Percentiles rank a stretch among this genome's conserved stretches.
Evolutionary conservation across 2,888 invertebrate genomes (phyloP).

Genomic region (Maniola hyperantus): DNA sequence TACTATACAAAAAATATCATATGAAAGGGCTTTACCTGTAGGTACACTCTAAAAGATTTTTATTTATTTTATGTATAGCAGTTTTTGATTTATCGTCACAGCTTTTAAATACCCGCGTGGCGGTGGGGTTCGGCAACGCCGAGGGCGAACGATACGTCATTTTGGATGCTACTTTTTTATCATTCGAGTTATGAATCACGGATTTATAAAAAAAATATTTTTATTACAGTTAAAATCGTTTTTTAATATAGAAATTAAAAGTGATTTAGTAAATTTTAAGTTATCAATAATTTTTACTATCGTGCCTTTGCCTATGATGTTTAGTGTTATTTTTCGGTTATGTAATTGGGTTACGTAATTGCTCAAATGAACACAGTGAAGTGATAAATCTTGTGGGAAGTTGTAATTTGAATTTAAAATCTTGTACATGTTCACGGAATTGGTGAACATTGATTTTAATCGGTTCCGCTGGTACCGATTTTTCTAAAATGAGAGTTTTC

Average conservation of each 20-base stretch:
- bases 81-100: too few relatives aligned
- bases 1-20: too few relatives aligned
- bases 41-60: too few relatives aligned
- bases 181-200: too few relatives aligned
- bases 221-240: slow-evolving; percentile 17
- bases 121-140: too few relatives aligned
- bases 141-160: too few relatives aligned
- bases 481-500: background rate
- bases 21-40: too few relatives aligned
- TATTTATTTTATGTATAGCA: too few relatives aligned
- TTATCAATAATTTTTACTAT: slow-evolving; percentile 7
- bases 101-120: too few relatives aligned
- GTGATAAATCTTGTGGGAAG: slow-evolving; percentile 32
- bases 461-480: slow-evolving; percentile 8
- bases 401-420: slow-evolving; percentile 87
- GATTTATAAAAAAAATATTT: too few relatives aligned
- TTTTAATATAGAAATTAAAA: background rate
- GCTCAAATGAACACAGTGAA: slow-evolving; percentile 36
- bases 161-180: too few relatives aligned
- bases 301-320: slow-evolving; percentile 10
- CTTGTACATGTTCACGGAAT: background rate
- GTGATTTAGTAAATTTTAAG: slow-evolving; percentile 12
- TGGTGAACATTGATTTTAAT: background rate
- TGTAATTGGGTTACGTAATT: slow-evolving; percentile 18
- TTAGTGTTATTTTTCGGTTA: slow-evolving; percentile 30